Evolutionary conservation across 2,797 vertebrate genomes (phyloP), one percentile per base, ranked within the genome.

Genomic region (Cheirogaleus major): DNA sequence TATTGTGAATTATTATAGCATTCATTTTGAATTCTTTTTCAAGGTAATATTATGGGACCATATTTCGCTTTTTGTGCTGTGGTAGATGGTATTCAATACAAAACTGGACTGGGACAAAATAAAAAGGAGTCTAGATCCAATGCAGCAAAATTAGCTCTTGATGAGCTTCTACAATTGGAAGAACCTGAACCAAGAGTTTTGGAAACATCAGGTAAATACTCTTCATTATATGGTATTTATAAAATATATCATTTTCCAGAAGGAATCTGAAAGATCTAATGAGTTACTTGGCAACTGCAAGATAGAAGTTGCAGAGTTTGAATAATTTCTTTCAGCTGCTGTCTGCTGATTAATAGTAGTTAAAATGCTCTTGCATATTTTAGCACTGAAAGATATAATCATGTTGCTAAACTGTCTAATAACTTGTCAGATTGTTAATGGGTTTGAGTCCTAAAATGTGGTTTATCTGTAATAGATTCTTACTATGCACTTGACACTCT

Each of bases 21-120:
- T 63, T 98, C n/a, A 96, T 73, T 94, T 91, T 97, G 59, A 73
- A 12, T 94, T 97, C 73, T 85, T 97, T 97, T 97, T 95, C 75
- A 97, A 99, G 99, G 98, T 0, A 92, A 97, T 89, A 84, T 98
- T 48, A 98, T 99, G 82, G 98, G 99, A n/a, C 94, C 99, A 43
- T 99, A 99, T 95, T 99, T 99, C 98, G 99, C 99, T 79, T 99
- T 99, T 95, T 99, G 99, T 98, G 99, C 99, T 86, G 98, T 99
- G 97, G 98, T 99, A 69, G 99, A 99, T 97, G 99, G 99, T 22
- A 91, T 99, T 89, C 91, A 98, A 78, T 99, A 99, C 97, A 99
- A 99, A 98, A 99, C 99, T 25, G 99, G 99, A 69, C 98, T 99
- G 98, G 99, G 99, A n/a, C 97, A 63, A 94, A 99, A 97, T 91